Percentiles rank a stretch among this genome's conserved stretches.
Conservation (phyloP, 1,140 invertebrate species). For the Laupala kohalensis region DNA sequence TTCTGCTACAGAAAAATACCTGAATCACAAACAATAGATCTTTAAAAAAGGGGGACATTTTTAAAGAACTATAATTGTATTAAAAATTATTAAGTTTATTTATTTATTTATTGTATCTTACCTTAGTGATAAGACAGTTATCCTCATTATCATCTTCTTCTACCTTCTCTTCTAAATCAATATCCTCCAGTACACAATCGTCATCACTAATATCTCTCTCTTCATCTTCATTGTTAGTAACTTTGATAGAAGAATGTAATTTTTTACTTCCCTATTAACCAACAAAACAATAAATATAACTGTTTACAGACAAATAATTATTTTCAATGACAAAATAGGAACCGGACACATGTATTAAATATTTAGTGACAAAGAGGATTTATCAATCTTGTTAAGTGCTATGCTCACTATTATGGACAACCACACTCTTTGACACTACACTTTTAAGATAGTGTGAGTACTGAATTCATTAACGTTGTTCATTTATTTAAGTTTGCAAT, state of each 20-base stretch:
- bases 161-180: slow-evolving; percentile 18
- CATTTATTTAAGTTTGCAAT: too few relatives aligned
- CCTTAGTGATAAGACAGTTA: slow-evolving; percentile 27
- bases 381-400: too few relatives aligned
- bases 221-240: neutral
- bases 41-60: neutral
- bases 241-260: neutral
- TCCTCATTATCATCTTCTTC: slow-evolving; percentile 30
- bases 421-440: too few relatives aligned
- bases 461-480: too few relatives aligned
- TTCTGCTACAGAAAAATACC: slow-evolving; percentile 90
- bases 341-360: too few relatives aligned
- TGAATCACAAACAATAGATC: slow-evolving; percentile 32
- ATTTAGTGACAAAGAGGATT: too few relatives aligned
- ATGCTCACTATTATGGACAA: too few relatives aligned
- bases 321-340: too few relatives aligned
- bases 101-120: slow-evolving; percentile 14
- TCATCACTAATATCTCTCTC: slow-evolving; percentile 34
- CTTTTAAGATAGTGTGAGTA: too few relatives aligned
- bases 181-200: slow-evolving; percentile 30
- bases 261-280: too few relatives aligned
- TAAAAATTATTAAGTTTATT: slow-evolving; percentile 10
- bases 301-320: too few relatives aligned
- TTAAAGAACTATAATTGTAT: slow-evolving; percentile 11
- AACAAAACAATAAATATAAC: too few relatives aligned